These are phyloP conservation scores for Apotomis capreana DNA, from an alignment of 2,888 invertebrate genomes.

Conservation along the genomic window DNA sequence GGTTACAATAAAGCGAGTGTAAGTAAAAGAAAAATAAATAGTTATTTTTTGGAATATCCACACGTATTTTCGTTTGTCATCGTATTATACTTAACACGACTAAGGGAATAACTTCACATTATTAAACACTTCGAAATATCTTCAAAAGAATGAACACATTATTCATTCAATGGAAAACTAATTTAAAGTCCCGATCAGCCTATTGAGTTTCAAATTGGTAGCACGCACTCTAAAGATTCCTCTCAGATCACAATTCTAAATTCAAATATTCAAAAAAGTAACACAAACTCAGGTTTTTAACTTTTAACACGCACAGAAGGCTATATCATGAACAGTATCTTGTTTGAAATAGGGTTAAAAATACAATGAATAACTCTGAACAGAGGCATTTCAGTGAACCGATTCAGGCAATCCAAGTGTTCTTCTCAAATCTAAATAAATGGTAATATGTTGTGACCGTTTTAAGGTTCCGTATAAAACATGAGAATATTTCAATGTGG, in stretches of 20 bases:
- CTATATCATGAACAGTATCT: too few species aligned
- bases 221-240: conserved; percentile 19
- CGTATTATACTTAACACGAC: too few species aligned
- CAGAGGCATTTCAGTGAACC: conserved; percentile 5
- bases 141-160: not conserved
- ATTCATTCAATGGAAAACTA: not conserved
- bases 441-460: conserved; percentile 3
- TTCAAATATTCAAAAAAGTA: conserved; percentile 16
- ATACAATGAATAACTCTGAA: not conserved
- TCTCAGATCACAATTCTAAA: not conserved
- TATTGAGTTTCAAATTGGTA: conserved; percentile 4
- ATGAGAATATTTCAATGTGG: too few species aligned
- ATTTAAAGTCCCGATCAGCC: conserved; percentile 2
- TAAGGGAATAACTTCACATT: not conserved
- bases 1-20: too few species aligned
- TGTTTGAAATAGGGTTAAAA: not conserved
- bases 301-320: not conserved
- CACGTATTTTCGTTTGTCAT: too few species aligned
- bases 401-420: too few species aligned
- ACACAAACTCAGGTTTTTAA: not conserved
- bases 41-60: too few species aligned
- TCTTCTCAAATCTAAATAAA: not conserved
- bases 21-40: too few species aligned
- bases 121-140: not conserved
- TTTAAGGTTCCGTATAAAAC: not conserved